phyloP scores from a whole-genome alignment of 1,140 invertebrate genomes.

The Oncopeltus fasciatus region DNA sequence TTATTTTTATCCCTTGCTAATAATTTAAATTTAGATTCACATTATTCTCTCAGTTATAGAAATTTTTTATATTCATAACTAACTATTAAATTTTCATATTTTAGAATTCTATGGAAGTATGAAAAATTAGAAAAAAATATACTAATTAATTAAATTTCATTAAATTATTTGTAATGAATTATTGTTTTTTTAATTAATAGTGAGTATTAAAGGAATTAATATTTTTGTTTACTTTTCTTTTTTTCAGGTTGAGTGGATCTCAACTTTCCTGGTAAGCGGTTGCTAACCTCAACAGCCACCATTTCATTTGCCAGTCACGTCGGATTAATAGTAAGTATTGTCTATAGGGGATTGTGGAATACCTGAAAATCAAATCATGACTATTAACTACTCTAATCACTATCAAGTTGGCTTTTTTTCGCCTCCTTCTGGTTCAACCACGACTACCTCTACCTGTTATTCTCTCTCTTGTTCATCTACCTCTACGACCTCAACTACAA shows the following conservation, averaged over 20 bases:
- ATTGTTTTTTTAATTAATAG: background rate
- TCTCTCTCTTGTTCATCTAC: background rate
- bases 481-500: background rate
- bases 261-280: slow-evolving; percentile 20
- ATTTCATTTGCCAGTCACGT: slow-evolving; percentile 19
- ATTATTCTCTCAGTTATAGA: too few relatives aligned
- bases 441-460: background rate
- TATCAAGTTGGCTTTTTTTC: background rate
- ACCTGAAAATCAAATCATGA: background rate
- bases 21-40: too few relatives aligned
- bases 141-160: too few relatives aligned
- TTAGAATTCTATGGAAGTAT: too few relatives aligned
- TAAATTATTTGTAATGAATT: too few relatives aligned
- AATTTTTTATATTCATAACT: too few relatives aligned
- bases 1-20: too few relatives aligned
- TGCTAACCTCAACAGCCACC: slow-evolving; percentile 16
- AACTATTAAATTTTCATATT: too few relatives aligned
- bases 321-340: slow-evolving; percentile 19
- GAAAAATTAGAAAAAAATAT: too few relatives aligned
- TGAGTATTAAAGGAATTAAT: background rate
- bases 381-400: background rate
- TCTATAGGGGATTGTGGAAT: background rate
- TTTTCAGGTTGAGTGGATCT: slow-evolving; percentile 17
- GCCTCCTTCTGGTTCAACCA: background rate
- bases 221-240: background rate